Conservation (phyloP, 2,888 invertebrate species). For the Biston betularia region DNA sequence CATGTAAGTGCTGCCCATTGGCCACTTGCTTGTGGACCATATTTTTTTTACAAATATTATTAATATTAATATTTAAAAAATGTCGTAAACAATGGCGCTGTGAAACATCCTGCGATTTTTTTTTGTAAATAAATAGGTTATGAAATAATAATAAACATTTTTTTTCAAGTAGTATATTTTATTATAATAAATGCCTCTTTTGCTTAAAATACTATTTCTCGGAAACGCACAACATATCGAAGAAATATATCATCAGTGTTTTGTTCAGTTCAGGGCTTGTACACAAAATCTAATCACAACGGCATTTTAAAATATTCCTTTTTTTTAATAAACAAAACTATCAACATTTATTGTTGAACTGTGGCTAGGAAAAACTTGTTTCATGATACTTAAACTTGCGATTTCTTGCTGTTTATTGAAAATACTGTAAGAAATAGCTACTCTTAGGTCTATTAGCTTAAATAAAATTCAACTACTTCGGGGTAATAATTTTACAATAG, state of each 20-base stretch:
- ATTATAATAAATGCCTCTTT: conserved; percentile 61
- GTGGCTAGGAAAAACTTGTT: no score
- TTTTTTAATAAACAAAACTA: no score
- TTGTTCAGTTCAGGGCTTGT: conserved; percentile 47
- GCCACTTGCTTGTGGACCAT: no score
- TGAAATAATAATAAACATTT: neutral
- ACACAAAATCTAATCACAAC: conserved; percentile 15
- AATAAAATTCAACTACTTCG: neutral
- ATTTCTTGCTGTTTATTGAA: neutral
- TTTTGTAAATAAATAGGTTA: no score
- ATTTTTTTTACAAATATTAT: no score
- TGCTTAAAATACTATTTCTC: conserved; percentile 42
- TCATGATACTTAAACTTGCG: neutral
- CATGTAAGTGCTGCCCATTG: no score
- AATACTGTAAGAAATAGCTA: neutral
- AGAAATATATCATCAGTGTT: conserved; percentile 10
- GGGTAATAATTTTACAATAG: neutral
- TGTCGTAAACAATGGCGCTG: no score
- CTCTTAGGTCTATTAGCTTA: neutral
- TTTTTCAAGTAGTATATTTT: conserved; percentile 22
- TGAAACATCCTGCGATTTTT: no score
- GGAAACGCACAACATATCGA: neutral
- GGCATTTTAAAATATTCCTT: neutral
- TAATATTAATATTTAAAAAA: no score
- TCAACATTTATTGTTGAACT: neutral